Conservation (phyloP, 2,797 vertebrate genomes). For the Melanotaenia parkinsoni region DNA sequence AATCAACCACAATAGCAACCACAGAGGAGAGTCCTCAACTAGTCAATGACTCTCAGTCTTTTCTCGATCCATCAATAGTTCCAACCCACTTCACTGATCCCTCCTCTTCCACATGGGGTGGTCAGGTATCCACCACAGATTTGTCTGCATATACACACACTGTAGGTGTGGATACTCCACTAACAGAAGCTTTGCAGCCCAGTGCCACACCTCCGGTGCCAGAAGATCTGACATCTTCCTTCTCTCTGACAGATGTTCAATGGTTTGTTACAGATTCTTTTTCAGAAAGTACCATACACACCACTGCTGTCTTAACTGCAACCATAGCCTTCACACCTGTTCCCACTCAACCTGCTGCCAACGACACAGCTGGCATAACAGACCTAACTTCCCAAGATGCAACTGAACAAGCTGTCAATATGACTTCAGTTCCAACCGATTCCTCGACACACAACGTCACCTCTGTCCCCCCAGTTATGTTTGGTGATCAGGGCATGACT, state of each 20-base stretch:
- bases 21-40: constrained; percentile 61
- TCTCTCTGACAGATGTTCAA: constrained; percentile 71
- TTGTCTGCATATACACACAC: constrained; percentile 53
- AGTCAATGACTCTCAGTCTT: constrained; percentile 66
- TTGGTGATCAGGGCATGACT: constrained; percentile 75
- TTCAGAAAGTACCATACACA: constrained; percentile 46
- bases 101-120: constrained; percentile 74
- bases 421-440: constrained; percentile 49
- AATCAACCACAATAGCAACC: constrained; percentile 44
- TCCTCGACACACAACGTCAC: constrained; percentile 49
- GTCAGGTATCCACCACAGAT: constrained; percentile 77
- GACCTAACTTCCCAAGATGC: constrained; percentile 32
- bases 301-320: constrained; percentile 55
- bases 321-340: constrained; percentile 45
- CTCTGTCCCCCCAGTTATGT: constrained; percentile 52
- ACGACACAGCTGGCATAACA: constrained; percentile 21
- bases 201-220: constrained; percentile 60
- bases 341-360: constrained; percentile 45
- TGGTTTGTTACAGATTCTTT: constrained; percentile 78
- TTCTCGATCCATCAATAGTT: constrained; percentile 75
- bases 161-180: constrained; percentile 41
- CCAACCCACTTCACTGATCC: constrained; percentile 59
- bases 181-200: constrained; percentile 50
- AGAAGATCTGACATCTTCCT: constrained; percentile 47
- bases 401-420: constrained; percentile 44